phyloP scores from a whole-genome alignment of 2,888 invertebrate genomes.

The Charanyca ferruginea region DNA sequence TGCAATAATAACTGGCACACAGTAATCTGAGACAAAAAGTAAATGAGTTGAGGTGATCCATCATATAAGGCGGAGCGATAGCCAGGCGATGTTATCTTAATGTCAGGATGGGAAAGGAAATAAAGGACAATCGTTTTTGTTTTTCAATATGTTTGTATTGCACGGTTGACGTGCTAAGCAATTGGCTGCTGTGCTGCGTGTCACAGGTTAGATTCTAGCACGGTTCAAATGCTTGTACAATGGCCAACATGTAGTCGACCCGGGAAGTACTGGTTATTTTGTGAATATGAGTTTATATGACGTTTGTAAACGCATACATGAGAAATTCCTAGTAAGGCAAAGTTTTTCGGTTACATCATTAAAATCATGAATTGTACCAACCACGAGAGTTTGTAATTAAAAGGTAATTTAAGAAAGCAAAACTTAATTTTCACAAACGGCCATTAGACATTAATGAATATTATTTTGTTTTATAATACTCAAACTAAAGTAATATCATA shows the following conservation, averaged over 20 bases:
- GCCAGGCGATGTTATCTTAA: conserved; percentile 21
- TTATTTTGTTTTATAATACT: no score
- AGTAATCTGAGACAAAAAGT: conserved; percentile 59
- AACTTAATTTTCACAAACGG: no score
- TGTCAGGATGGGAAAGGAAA: not conserved
- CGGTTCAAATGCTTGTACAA: not conserved
- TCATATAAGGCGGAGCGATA: conserved; percentile 19
- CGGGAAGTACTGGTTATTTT: no score
- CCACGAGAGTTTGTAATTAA: not conserved
- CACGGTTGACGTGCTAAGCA: not conserved
- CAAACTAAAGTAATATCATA: conserved; percentile 6
- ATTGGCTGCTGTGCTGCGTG: no score
- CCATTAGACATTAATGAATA: no score
- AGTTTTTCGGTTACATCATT: not conserved
- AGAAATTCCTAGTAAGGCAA: no score
- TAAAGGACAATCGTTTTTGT: not conserved
- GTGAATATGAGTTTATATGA: no score
- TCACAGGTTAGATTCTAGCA: no score
- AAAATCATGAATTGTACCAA: not conserved
- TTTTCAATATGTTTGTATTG: no score
- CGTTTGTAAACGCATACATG: no score
- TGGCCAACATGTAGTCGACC: no score
- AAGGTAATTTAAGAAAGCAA: not conserved
- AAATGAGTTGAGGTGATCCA: conserved; percentile 59
- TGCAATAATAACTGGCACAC: conserved; percentile 61